phyloP scores from a whole-genome alignment of 2,797 vertebrate species.

The Oophaga sylvatica region DNA sequence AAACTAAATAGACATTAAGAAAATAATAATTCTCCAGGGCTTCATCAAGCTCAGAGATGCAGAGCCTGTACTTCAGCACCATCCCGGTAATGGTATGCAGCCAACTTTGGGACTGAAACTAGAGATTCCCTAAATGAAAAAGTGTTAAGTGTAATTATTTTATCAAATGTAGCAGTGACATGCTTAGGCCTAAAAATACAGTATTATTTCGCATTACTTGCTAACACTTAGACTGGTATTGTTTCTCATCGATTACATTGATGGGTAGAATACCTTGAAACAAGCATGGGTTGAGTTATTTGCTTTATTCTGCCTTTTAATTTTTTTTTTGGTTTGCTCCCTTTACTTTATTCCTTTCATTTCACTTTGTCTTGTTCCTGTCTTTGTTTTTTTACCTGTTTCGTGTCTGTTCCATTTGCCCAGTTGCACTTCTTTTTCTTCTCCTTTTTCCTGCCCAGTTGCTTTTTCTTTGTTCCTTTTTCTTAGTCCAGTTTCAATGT shows the following conservation, averaged over 20 bases:
- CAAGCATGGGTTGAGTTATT: background rate
- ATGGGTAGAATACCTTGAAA: background rate
- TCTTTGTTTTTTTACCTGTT: too few species aligned
- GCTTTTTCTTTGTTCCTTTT: background rate
- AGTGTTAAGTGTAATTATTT: background rate
- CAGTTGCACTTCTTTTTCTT: background rate
- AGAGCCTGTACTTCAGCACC: background rate
- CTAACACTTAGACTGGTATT: background rate
- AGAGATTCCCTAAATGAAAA: background rate
- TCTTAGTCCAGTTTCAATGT: background rate
- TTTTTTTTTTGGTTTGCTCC: background rate
- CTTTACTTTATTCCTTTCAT: too few species aligned
- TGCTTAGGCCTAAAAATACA: too few species aligned
- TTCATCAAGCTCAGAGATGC: background rate
- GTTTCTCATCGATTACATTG: background rate
- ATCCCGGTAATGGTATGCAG: background rate
- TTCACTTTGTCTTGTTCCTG: too few species aligned
- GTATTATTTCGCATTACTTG: background rate
- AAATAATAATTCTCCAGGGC: conserved; percentile 16
- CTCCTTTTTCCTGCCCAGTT: background rate
- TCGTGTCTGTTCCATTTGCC: background rate
- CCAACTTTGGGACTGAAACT: background rate
- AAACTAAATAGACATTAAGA: background rate
- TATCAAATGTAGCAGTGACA: background rate
- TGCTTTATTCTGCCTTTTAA: background rate